phyloP scores from a whole-genome alignment of 2,113 vertebrate genomes.

The Tor tambroides region DNA sequence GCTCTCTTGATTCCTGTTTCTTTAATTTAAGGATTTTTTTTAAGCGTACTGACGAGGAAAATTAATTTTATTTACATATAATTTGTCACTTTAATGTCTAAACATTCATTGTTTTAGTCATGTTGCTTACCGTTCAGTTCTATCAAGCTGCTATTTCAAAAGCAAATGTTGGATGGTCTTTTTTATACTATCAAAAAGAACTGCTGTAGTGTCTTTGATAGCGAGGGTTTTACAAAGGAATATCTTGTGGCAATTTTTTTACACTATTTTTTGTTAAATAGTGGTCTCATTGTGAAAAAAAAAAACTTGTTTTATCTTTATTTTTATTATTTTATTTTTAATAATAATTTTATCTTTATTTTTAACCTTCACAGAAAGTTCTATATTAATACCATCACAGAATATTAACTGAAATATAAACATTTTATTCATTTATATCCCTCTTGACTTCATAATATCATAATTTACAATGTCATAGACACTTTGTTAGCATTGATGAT shows the following conservation, averaged over 20 bases:
- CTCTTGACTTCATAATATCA: not conserved
- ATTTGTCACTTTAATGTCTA: conserved; percentile 15
- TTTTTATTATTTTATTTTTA: conserved; percentile 1
- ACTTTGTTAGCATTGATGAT: not conserved
- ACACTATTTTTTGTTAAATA: conserved; percentile 2
- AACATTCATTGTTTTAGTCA: not conserved
- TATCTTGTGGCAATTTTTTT: conserved; percentile 9
- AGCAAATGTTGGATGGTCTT: conserved; percentile 4
- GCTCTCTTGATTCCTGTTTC: conserved; percentile 43
- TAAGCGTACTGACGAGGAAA: conserved; percentile 15
- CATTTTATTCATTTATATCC: not conserved
- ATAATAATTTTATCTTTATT: conserved; percentile 46
- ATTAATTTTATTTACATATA: not conserved
- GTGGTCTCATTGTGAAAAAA: conserved; percentile 28
- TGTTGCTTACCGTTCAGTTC: not conserved
- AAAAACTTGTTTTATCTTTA: not conserved
- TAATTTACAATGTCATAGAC: not conserved
- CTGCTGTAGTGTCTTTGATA: not conserved
- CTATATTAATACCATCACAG: not conserved
- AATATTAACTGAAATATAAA: not conserved
- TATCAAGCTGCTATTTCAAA: conserved; percentile 26
- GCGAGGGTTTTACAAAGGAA: conserved; percentile 31
- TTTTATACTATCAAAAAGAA: conserved; percentile 37
- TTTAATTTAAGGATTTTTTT: conserved; percentile 50
- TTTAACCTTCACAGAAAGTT: conserved; percentile 20